Conservation (phyloP, 2,888 invertebrate species). For the Plagodis pulveraria region DNA sequence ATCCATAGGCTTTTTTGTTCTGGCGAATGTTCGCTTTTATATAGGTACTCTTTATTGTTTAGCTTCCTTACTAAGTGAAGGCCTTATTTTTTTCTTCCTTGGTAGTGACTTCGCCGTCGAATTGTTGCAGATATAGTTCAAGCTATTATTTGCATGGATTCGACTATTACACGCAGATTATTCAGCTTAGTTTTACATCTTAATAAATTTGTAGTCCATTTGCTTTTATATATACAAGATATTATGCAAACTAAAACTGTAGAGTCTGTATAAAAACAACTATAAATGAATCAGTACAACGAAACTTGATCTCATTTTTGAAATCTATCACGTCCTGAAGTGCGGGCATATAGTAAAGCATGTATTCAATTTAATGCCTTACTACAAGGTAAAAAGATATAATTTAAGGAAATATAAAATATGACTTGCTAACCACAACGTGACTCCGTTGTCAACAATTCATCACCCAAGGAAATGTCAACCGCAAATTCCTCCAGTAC, state of each 20-base stretch:
- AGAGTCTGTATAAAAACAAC: background rate
- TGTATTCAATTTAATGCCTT: background rate
- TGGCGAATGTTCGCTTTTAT: slow-evolving; percentile 5
- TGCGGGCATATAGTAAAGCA: background rate
- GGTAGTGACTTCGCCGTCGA: background rate
- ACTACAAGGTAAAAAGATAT: background rate
- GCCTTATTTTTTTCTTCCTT: background rate
- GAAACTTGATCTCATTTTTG: background rate
- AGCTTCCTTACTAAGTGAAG: background rate
- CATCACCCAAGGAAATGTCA: slow-evolving; percentile 13
- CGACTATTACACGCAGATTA: too few species aligned
- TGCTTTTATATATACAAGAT: background rate
- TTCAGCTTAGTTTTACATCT: background rate
- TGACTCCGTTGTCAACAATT: background rate
- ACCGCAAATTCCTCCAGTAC: slow-evolving; percentile 12
- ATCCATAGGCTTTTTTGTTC: slow-evolving; percentile 13
- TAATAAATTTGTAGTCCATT: background rate
- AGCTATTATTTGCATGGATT: too few species aligned
- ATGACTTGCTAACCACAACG: background rate
- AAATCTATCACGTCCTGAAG: slow-evolving; percentile 1
- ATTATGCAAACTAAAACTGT: background rate
- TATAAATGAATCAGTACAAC: background rate
- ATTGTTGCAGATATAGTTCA: background rate
- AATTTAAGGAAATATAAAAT: slow-evolving; percentile 1
- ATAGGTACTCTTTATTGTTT: background rate